phyloP scores from a whole-genome alignment of 2,888 invertebrate genomes.

The Thymelicus acteon region DNA sequence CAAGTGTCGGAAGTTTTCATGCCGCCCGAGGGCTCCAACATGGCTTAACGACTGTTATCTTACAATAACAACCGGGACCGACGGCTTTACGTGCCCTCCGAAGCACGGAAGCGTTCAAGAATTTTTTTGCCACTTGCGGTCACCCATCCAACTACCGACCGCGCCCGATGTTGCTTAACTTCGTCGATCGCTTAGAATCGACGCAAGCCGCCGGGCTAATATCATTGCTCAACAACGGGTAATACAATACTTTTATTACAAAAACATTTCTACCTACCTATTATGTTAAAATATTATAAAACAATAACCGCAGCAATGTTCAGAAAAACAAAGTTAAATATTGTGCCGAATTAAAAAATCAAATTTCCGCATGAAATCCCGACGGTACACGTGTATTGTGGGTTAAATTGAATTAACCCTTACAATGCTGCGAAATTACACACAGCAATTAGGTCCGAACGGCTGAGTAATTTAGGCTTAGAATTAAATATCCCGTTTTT shows the following conservation, averaged over 20 bases:
- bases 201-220: no score
- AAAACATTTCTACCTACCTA: constrained; percentile 4
- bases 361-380: constrained; percentile 16
- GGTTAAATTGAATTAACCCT: constrained; percentile 69
- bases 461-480: constrained; percentile 63
- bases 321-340: constrained; percentile 20
- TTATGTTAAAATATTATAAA: constrained; percentile 1
- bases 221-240: not conserved
- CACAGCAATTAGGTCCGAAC: constrained; percentile 66
- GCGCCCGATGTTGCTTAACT: no score
- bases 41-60: no score
- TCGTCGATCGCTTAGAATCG: no score
- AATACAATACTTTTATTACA: not conserved
- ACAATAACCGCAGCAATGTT: constrained; percentile 3
- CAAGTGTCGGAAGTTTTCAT: no score
- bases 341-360: constrained; percentile 9
- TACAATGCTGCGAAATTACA: constrained; percentile 58
- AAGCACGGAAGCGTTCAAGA: no score
- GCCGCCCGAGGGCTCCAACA: no score
- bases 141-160: no score
- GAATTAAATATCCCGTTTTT: constrained; percentile 61
- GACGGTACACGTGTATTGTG: constrained; percentile 53
- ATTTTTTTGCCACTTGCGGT: no score
- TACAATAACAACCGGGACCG: no score
- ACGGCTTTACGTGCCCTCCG: no score